phyloP scores from a whole-genome alignment of 2,113 vertebrate species.

The Tetrax tetrax region DNA sequence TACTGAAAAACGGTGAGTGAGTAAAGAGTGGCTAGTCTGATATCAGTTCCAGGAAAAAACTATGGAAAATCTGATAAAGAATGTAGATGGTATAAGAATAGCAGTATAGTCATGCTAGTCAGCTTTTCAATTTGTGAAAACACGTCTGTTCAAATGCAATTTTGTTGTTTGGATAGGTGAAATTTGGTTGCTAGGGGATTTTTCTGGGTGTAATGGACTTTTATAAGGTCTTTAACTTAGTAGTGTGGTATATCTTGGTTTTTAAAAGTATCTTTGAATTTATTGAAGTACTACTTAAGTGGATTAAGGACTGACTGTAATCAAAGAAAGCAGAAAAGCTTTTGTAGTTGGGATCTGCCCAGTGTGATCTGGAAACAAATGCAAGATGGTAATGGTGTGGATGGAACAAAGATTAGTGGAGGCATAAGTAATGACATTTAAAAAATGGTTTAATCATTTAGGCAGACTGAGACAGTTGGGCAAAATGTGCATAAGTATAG shows the following conservation, averaged over 20 bases:
- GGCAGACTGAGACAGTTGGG: neutral
- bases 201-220: neutral
- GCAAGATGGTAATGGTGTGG: neutral
- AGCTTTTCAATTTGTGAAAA: neutral
- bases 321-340: neutral
- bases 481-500: neutral
- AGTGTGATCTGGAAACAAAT: neutral
- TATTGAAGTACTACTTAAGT: neutral
- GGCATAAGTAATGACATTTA: neutral
- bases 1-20: neutral
- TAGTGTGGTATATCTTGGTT: neutral
- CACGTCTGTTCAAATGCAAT: neutral
- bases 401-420: neutral
- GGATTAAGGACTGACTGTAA: neutral
- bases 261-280: neutral
- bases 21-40: neutral
- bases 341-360: neutral
- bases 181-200: neutral
- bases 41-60: neutral
- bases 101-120: neutral
- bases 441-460: neutral
- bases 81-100: neutral
- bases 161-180: neutral
- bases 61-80: slow-evolving; percentile 6
- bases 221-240: neutral